phyloP scores from a whole-genome alignment of 2,113 vertebrate genomes.

The Pelusios castaneus region DNA sequence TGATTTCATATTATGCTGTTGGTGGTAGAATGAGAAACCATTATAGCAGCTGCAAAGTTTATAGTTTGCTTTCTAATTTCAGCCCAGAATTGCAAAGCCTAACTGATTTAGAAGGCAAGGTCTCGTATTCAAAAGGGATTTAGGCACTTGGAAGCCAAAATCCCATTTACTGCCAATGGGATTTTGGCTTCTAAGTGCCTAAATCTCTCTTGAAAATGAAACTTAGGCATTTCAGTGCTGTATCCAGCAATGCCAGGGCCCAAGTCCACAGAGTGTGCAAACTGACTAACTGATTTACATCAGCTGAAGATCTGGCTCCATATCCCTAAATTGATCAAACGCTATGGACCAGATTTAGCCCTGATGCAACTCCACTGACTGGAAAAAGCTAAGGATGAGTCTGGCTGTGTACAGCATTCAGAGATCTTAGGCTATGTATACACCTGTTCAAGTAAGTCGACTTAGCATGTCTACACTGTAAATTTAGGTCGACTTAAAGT shows the following conservation, averaged over 20 bases:
- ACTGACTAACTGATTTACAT: slow-evolving; percentile 5
- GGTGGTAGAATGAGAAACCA: neutral
- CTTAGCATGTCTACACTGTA: too few relatives aligned
- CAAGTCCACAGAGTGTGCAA: neutral
- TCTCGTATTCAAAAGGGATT: neutral
- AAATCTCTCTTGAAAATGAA: neutral
- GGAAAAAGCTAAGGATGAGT: slow-evolving; percentile 18
- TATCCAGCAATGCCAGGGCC: neutral
- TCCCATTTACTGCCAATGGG: neutral
- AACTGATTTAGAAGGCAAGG: neutral
- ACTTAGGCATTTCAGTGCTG: neutral
- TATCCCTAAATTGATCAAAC: neutral
- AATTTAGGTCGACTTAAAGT: too few relatives aligned
- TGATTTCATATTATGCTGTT: neutral
- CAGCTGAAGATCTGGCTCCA: slow-evolving; percentile 3
- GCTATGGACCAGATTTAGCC: slow-evolving; percentile 24
- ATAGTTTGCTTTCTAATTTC: slow-evolving; percentile 7
- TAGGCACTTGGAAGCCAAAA: neutral
- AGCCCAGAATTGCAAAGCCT: neutral
- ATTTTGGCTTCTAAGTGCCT: neutral
- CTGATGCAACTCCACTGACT: slow-evolving; percentile 23
- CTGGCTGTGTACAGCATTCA: neutral
- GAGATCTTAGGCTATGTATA: neutral
- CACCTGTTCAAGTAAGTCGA: too few relatives aligned
- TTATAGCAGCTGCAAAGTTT: slow-evolving; percentile 28